These are phyloP conservation scores for Mesocricetus auratus DNA, from an alignment of 2,113 vertebrate species.

Conservation along the genomic window DNA sequence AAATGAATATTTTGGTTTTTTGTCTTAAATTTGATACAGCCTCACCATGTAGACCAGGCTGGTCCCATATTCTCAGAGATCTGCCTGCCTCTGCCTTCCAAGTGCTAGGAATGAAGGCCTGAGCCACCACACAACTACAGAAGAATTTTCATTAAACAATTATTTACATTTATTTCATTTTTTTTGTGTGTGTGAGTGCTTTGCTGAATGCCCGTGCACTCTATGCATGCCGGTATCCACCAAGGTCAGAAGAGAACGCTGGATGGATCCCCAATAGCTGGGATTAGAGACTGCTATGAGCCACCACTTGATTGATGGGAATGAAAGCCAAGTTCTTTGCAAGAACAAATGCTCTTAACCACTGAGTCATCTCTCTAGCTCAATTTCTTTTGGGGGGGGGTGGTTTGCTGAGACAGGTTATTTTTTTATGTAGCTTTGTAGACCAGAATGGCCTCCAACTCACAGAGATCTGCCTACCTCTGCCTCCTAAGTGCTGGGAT, in stretches of 20 bases:
- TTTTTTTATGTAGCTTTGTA: too few species aligned
- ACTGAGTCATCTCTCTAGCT: neutral
- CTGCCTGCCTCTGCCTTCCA: neutral
- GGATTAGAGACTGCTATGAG: neutral
- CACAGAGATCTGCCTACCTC: too few species aligned
- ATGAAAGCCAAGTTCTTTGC: neutral
- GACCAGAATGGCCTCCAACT: too few species aligned
- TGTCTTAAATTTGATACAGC: neutral
- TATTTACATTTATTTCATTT: neutral
- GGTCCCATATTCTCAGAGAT: neutral
- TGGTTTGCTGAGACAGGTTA: too few species aligned
- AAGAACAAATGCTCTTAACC: neutral
- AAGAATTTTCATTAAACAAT: neutral
- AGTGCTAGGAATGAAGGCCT: neutral
- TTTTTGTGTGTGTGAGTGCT: neutral
- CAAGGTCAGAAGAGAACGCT: neutral
- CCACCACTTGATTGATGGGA: neutral
- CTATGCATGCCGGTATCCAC: neutral
- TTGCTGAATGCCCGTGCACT: neutral
- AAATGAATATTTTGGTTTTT: neutral
- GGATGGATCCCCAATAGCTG: neutral
- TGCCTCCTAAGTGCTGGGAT: neutral
- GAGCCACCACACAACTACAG: neutral
- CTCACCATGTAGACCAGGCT: neutral
- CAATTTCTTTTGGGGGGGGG: too few species aligned